Evolutionary conservation across 2,888 invertebrate genomes (phyloP), one percentile per base, ranked within the genome.

Genomic region (Teleogryllus oceanicus): DNA sequence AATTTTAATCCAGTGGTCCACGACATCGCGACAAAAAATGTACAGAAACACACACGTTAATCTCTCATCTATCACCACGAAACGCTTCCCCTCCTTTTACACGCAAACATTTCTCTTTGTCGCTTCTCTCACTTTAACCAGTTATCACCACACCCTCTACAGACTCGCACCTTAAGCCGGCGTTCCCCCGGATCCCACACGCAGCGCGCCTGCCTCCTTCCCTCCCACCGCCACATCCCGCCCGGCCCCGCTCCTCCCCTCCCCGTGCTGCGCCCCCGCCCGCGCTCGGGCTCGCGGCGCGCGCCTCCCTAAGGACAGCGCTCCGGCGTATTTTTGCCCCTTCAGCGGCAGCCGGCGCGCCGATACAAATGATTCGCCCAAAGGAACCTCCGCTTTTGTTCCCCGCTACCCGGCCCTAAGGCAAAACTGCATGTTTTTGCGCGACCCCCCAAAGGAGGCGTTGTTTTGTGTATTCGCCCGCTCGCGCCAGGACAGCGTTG

Each of bases 351-450:
- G 62, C 62, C 13, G 62, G 62, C 62, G 62, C 62, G 16, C 13
- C 62, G 62, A 62, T 62, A 62, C 62, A 62, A 62, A 62, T 62
- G 62, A 62, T 62, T 18, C 62, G 62, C 62, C 62, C 62, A 62
- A 62, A 62, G 62, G 16, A 62, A 62, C 62, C 62, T 12, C 62
- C 62, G 62, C 62, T 62, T 62, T 62, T 62, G 62, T 62, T 62
- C 62, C n/a, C 62, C 37, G 37, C 62, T 0, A 13, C 62, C 62
- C 16, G n/a, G 62, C 62, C 62, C 13, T 16, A 8, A 18, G 62
- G 62, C 62, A 62, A 18, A 62, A 62, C 62, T 13, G 62, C 13
- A n/a, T 18, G 16, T 62, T 62, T 62, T 62, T 62, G 62, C 62
- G n/a, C 62, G 0, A 62, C 62, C 62, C 62, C n/a, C 62, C 62